A percentile compares a stretch with the other conserved stretches of the same genome.
These are phyloP conservation scores for Chromis chromis DNA, from an alignment of 2,797 vertebrate genomes.

Conservation along the genomic window DNA sequence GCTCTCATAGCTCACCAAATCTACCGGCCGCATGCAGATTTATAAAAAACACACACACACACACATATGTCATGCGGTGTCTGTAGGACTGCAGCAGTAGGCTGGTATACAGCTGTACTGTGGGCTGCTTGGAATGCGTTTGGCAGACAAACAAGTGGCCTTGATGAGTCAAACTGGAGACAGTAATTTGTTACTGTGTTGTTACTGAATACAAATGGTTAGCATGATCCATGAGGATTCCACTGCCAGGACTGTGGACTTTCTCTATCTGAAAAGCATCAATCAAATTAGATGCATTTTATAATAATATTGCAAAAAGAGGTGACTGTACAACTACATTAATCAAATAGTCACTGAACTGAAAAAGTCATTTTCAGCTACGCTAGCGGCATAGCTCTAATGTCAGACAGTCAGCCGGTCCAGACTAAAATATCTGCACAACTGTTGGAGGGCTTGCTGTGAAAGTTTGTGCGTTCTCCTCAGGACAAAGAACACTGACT, in stretches of 20 bases:
- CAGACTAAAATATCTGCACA: background rate
- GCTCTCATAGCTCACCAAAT: conserved; percentile 44
- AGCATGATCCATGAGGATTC: conserved; percentile 19
- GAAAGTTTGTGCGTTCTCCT: background rate
- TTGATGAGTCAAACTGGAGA: conserved; percentile 58
- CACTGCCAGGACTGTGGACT: conserved; percentile 1
- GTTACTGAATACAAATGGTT: conserved; percentile 20
- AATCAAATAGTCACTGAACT: background rate
- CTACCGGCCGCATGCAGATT: conserved; percentile 53
- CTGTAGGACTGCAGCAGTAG: conserved; percentile 45
- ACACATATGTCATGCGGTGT: conserved; percentile 36
- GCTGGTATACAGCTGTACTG: conserved; percentile 40
- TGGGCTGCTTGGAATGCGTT: conserved; percentile 60
- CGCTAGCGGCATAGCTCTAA: too few species aligned
- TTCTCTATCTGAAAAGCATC: background rate
- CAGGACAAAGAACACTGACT: too few species aligned
- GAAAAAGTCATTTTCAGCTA: background rate
- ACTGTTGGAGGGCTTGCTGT: background rate
- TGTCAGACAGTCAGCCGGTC: background rate
- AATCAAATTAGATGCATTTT: conserved; percentile 29
- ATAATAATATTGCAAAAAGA: background rate
- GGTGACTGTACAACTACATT: background rate
- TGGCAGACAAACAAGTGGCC: conserved; percentile 63
- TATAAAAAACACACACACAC: conserved; percentile 27
- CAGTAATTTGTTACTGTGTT: conserved; percentile 40